phyloP scores from a whole-genome alignment of 1,140 invertebrate species.

The Magallana gigas region DNA sequence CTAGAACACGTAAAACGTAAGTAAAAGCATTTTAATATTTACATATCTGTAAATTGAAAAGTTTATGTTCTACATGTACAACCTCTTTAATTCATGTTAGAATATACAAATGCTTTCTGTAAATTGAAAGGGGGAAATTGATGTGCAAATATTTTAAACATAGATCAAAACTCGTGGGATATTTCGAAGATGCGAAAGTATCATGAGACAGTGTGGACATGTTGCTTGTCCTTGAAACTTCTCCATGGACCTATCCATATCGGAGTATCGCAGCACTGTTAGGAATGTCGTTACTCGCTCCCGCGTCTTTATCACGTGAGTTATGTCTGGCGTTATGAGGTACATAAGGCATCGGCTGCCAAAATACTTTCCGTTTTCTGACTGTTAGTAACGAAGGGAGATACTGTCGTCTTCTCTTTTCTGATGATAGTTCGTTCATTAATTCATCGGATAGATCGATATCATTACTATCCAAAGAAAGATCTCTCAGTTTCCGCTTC shows the following conservation, averaged over 20 bases:
- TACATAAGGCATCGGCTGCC: conserved; percentile 1
- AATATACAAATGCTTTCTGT: no score
- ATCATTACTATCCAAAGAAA: background rate
- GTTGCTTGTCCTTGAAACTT: no score
- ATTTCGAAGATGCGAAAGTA: no score
- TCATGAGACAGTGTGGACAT: no score
- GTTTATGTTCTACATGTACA: no score
- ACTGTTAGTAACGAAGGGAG: background rate
- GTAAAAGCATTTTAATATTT: no score
- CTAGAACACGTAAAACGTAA: no score
- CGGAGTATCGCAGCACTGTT: background rate
- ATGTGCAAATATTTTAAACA: no score
- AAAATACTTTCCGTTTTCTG: conserved; percentile 15
- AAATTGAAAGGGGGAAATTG: no score
- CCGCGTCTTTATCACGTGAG: background rate
- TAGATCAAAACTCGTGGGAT: no score
- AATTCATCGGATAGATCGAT: conserved; percentile 12
- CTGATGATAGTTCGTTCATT: background rate
- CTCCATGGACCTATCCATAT: background rate
- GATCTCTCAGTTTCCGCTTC: background rate
- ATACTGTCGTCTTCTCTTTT: background rate
- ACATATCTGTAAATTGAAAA: no score
- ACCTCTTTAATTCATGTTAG: no score
- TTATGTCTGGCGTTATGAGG: background rate
- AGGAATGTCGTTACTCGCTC: background rate